Base-by-base conservation (phyloP, 2,888 invertebrate species). In the Fragum sueziense region DNA sequence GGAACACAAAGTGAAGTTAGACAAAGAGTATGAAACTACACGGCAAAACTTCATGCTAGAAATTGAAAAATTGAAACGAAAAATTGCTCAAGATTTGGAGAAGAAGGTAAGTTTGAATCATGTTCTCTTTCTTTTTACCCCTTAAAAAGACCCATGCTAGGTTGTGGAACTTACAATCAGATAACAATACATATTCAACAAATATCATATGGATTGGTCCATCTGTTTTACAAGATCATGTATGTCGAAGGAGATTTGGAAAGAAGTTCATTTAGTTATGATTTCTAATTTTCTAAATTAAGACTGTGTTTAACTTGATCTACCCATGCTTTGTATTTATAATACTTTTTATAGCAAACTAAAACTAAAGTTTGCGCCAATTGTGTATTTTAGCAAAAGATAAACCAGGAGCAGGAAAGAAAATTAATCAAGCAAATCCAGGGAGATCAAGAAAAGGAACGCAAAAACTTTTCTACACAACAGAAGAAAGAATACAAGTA, bases 401-500 rank as follows among this genome's bases (percentile, higher is more conserved):
- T 96, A 91, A 98, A 97, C 93, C 95, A 96, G 81, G 96, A 96
- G 62, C 96, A 97, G 31, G 99, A 99, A 93, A 97, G 97, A 95
- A 98, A 98, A 93, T 94, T 99, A 87, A 95, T 96, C 82, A 99
- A 98, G 93, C 97, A 98, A 92, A 98, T 99, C 89, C 95, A 96
- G 59, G 94, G 96, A 88, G 95, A 97, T 88, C 98, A 99, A 92
- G 98, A 98, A 87, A 96, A 96, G 87, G 99, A 99, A 92, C 95
- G 97, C 85, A 99, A 98, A 93, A 96, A 96, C 82, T 97, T 98
- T 93, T 97, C 97, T 92, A 95, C 96, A 88, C 97, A 97, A 93
- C 97, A 98, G 94, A 98, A 99, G 94, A 97, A 97, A 93, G 98
- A 99, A 94, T 99, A 99, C 94, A 95, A 95, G 90, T 96, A 96